Evolutionary conservation across 2,888 invertebrate species (phyloP), one percentile per base, ranked within the genome.

Genomic region (Dorcus hopei): DNA sequence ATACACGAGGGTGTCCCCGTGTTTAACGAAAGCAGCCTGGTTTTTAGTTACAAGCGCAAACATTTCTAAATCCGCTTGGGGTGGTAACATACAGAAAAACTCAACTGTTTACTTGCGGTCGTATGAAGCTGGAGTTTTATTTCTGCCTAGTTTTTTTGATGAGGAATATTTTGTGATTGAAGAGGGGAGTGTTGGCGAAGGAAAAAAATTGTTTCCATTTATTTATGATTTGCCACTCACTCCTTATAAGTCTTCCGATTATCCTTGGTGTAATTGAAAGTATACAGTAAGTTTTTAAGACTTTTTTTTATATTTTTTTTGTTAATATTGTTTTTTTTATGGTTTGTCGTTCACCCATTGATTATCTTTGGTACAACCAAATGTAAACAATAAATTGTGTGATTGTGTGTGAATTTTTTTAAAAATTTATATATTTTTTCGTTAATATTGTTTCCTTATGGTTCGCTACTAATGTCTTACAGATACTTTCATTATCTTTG

Each of bases 31-130:
- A 65, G 82, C 90, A 3, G 88, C 93, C 0, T 98, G 89, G 88
- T 94, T 91, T 75, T 78, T 93, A 0, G 80, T 97, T 0, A 96
- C 96, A 0, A 97, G 97, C 54, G 95, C 93, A 0, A 99, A 99
- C 80, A 80, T 97, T 38, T 98, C 97, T 9, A 97, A 97, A 80
- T 95, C 97, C 1, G 98, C 98, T 0, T 98, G 98, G 98, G 98
- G 98, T 42, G 76, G 83, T 7, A 86, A 85, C 63, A 85, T 83
- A 61, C 84, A 83, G 43, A 77, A 85, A 78, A 83, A 86, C 74
- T 77, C 78, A 0, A 82, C 82, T 0, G 74, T 83, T 1, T 84
- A 90, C 38, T 86, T 96, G 7, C 85, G 92, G 75, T 95, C 93
- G 45, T 42, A 42, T 42, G 42, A 98, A 78, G 89, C 88, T 0